Base-by-base conservation (phyloP, 2,113 vertebrate genomes). In the Barbus barbus region DNA sequence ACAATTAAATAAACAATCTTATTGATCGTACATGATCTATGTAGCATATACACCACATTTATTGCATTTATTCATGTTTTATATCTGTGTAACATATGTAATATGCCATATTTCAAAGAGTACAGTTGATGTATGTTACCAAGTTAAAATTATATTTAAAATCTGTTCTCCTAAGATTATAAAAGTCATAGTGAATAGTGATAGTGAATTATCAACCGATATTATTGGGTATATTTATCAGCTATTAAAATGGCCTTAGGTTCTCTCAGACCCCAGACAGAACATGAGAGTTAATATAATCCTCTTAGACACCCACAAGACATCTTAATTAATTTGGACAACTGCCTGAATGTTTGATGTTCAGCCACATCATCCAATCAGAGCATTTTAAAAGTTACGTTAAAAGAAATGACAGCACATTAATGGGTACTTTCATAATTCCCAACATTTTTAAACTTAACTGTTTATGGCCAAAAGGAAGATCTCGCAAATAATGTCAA, bases 271-370 rank as follows among this genome's bases (percentile, higher is more conserved):
- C 58, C 7, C 16, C 20, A 63, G 56, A 44, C 22, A 60, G 33
- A 78, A 61, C 22, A 60, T 61, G 33, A 46, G 36, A 13, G 41
- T 33, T 48, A 67, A 67, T 28, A 12, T 63, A 28, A 80, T 67
- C 36, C 22, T 63, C 56, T 26, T 8, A 44, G 77, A 79, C 51
- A 58, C 53, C 4, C 74, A 56, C 20, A 78, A 36, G 38, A 79
- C 2, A 0, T 63, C 46, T 53, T 53, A 76, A 73, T 78, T 78
- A 60, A 44, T 63, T 61, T 79, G 58, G 77, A 79, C 58, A 46
- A 20, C 38, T 44, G 56, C 58, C 77, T 46, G 12, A 63, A 63
- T 46, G 26, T 20, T 44, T 22, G 36, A 63, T 79, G 16, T 1
- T 22, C 26, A 13, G 22, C 14, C 33, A 33, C 53, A 38, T 58